Conservation (phyloP, 2,797 vertebrate genomes). For the Lateolabrax maculatus region DNA sequence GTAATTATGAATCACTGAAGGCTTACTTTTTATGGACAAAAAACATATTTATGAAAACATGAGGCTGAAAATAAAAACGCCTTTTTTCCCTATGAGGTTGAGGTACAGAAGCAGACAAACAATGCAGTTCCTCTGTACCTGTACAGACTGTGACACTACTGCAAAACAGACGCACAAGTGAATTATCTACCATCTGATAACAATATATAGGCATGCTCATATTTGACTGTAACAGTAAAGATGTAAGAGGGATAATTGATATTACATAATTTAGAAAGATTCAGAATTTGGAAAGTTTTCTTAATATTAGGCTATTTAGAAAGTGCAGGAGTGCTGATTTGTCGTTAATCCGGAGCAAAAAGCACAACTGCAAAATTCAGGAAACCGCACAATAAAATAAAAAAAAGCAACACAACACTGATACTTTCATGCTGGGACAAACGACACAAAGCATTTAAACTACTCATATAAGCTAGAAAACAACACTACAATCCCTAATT, state of each 20-base stretch:
- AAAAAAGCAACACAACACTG: background rate
- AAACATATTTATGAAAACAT: background rate
- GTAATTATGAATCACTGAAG: slow-evolving; percentile 7
- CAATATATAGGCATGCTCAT: background rate
- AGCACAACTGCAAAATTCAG: background rate
- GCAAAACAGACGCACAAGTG: background rate
- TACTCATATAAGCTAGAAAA: background rate
- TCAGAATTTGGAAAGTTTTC: background rate
- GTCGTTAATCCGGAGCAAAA: background rate
- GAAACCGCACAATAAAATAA: slow-evolving; percentile 6
- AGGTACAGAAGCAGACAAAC: slow-evolving; percentile 9
- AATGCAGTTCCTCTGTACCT: slow-evolving; percentile 10
- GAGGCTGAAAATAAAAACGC: background rate
- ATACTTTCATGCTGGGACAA: background rate
- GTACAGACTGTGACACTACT: background rate
- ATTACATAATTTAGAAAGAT: background rate
- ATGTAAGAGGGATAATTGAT: background rate
- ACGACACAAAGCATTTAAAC: background rate
- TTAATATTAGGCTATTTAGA: background rate
- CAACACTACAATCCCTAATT: background rate
- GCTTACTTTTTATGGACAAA: slow-evolving; percentile 2
- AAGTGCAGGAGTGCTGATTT: background rate
- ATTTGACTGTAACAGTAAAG: background rate
- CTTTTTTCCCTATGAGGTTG: background rate
- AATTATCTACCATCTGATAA: slow-evolving; percentile 4